Percentiles rank a stretch among this genome's conserved stretches.
Evolutionary conservation across 2,113 vertebrate species (phyloP).

Genomic region (Holacanthus passer): DNA sequence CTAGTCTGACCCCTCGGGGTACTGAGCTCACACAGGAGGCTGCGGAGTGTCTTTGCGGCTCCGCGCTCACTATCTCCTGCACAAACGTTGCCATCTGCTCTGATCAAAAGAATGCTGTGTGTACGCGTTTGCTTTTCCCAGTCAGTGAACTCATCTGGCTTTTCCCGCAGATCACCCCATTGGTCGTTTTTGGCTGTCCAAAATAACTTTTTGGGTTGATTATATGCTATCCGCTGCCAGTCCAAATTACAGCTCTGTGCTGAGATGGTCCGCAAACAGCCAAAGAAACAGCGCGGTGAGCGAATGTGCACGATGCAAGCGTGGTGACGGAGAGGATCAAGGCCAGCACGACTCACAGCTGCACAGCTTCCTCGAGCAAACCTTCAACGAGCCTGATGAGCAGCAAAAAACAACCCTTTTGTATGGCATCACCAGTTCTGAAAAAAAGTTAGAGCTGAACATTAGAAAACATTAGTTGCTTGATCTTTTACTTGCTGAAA

Average conservation of each 20-base stretch:
- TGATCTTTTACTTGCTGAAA: not conserved
- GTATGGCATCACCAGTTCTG: not conserved
- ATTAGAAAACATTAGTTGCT: not conserved
- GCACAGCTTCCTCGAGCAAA: slow-evolving; percentile 41
- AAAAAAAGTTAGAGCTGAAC: not conserved
- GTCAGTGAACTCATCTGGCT: slow-evolving; percentile 79
- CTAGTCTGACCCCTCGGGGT: slow-evolving; percentile 57
- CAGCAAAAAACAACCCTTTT: slow-evolving; percentile 4
- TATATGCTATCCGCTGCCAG: slow-evolving; percentile 82
- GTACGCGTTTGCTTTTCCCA: slow-evolving; percentile 63
- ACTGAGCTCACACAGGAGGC: slow-evolving; percentile 29
- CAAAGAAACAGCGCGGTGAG: slow-evolving; percentile 59
- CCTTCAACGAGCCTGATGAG: slow-evolving; percentile 22
- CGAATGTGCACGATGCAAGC: slow-evolving; percentile 55
- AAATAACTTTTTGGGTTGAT: slow-evolving; percentile 85
- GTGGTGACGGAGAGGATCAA: slow-evolving; percentile 45
- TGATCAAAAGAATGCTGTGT: slow-evolving; percentile 71
- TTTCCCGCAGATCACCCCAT: slow-evolving; percentile 71
- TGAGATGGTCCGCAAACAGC: slow-evolving; percentile 64
- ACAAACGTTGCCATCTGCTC: slow-evolving; percentile 69
- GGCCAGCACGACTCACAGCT: slow-evolving; percentile 58
- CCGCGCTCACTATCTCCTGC: slow-evolving; percentile 43
- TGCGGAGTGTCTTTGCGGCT: slow-evolving; percentile 40
- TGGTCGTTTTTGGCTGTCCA: slow-evolving; percentile 72
- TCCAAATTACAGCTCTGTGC: slow-evolving; percentile 85